A percentile compares a stretch with the other conserved stretches of the same genome.
phyloP scores from a whole-genome alignment of 2,888 invertebrate genomes.

The Bombyx huttoni region DNA sequence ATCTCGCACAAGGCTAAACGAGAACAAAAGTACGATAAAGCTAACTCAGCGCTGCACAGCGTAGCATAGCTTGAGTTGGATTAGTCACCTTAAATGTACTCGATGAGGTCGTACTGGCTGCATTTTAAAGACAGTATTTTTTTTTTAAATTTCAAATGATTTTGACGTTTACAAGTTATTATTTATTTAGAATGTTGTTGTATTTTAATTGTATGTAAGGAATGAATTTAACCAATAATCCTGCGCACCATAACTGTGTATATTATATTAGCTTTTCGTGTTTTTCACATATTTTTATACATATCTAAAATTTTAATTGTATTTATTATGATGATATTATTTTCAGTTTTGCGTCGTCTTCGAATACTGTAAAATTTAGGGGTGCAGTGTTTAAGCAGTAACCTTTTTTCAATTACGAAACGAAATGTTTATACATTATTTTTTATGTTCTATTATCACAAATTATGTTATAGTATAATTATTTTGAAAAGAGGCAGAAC shows the following conservation, averaged over 20 bases:
- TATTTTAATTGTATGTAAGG: not conserved
- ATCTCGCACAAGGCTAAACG: no score
- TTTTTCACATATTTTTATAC: not conserved
- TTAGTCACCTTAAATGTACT: no score
- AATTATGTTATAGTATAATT: not conserved
- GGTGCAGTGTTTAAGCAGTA: constrained; percentile 28
- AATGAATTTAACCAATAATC: not conserved
- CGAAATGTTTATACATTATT: constrained; percentile 2
- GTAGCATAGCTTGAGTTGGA: no score
- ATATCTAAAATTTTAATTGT: not conserved
- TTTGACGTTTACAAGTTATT: not conserved
- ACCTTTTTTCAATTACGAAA: constrained; percentile 7
- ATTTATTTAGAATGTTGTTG: not conserved
- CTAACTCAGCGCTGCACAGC: no score
- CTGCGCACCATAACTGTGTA: not conserved
- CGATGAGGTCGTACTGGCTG: no score
- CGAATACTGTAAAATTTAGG: constrained; percentile 37
- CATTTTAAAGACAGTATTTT: no score
- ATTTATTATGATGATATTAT: not conserved
- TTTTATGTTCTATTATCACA: not conserved
- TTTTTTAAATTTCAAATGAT: not conserved
- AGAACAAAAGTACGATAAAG: no score
- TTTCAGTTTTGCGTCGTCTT: constrained; percentile 27
- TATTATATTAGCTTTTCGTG: not conserved
- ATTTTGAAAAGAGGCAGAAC: not conserved